Evolutionary conservation across 2,888 invertebrate genomes (phyloP).

Genomic region (Hetaerina titia): DNA sequence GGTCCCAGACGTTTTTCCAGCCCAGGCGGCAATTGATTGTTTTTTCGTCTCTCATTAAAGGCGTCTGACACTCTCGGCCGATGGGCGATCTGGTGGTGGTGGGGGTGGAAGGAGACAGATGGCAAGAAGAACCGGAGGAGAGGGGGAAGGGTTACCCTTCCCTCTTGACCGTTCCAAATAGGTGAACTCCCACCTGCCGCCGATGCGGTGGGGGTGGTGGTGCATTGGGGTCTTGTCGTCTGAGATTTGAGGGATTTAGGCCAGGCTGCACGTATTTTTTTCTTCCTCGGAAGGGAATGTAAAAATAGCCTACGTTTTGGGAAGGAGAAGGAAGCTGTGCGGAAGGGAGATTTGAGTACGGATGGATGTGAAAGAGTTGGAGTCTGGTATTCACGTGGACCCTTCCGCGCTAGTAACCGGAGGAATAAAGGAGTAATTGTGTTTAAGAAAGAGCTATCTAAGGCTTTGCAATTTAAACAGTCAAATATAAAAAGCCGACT

Average conservation of each 20-base stretch:
- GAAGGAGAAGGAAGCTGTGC: not conserved
- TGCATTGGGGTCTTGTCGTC: not conserved
- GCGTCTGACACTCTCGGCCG: conserved; percentile 29
- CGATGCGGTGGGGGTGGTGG: not conserved
- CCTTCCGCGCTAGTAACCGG: not conserved
- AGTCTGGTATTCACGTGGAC: not conserved
- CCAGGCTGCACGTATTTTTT: not conserved
- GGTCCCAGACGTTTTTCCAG: not conserved
- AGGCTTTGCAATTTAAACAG: no score
- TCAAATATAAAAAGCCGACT: no score
- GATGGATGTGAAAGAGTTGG: not conserved
- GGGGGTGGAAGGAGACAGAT: conserved; percentile 36
- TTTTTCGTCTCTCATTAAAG: conserved; percentile 48
- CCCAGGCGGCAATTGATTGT: conserved; percentile 21
- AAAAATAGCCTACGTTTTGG: not conserved
- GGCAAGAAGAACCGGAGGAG: not conserved
- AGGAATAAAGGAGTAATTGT: not conserved
- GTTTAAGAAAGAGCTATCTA: no score
- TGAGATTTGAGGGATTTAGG: conserved; percentile 26
- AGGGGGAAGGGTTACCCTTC: conserved; percentile 27
- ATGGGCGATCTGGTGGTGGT: not conserved
- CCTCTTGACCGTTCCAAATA: not conserved
- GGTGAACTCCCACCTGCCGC: not conserved
- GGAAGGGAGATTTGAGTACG: not conserved
- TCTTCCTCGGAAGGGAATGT: not conserved